Evolutionary conservation across 2,888 invertebrate species (phyloP).

Genomic region (Hyposoter dolosus): DNA sequence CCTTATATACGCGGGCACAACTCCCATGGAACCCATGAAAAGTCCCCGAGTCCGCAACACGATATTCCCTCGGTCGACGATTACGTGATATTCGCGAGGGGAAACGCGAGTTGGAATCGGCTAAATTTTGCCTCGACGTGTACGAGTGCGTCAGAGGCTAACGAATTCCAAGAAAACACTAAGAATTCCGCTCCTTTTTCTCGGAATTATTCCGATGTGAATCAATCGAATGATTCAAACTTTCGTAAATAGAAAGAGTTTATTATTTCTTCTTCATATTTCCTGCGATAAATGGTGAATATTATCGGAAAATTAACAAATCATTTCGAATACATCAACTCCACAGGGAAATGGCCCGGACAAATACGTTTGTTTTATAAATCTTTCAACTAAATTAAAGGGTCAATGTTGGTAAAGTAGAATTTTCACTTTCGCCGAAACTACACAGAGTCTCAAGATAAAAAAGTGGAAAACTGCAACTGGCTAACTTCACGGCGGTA

Average conservation of each 20-base stretch:
- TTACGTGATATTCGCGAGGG: conserved; percentile 57
- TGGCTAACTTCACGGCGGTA: no score
- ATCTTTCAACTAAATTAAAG: no score
- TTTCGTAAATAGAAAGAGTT: not conserved
- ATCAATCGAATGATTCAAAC: conserved; percentile 26
- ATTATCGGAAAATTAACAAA: not conserved
- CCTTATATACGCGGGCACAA: conserved; percentile 54
- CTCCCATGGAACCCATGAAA: conserved; percentile 70
- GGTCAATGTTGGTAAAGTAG: no score
- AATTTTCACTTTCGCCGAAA: no score
- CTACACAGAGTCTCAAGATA: no score
- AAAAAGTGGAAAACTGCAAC: no score
- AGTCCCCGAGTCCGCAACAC: conserved; percentile 60
- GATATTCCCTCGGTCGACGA: conserved; percentile 60
- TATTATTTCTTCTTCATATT: not conserved
- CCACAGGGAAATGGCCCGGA: no score
- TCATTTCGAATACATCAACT: no score
- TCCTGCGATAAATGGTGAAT: not conserved
- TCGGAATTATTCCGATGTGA: conserved; percentile 24
- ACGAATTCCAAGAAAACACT: conserved; percentile 47
- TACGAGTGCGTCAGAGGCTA: conserved; percentile 45
- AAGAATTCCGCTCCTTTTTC: conserved; percentile 23
- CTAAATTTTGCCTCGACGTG: conserved; percentile 29
- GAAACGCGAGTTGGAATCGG: conserved; percentile 31
- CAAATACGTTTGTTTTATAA: no score